Percentiles rank a stretch among this genome's conserved stretches.
Evolutionary conservation across 2,888 invertebrate species (phyloP).

Genomic region (Nysson spinosus): DNA sequence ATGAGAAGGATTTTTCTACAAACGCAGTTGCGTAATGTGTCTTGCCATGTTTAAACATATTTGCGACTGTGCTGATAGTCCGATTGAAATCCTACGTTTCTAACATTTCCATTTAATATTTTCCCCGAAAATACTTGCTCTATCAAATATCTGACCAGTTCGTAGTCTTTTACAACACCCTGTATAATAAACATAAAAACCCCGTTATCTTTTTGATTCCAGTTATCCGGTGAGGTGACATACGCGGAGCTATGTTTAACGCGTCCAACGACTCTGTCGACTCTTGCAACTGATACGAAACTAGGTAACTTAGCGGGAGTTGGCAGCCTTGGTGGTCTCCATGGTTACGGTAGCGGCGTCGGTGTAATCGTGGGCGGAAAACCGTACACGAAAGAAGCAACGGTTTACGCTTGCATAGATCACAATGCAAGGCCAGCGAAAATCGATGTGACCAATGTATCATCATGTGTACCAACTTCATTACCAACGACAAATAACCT

Average conservation of each 20-base stretch:
- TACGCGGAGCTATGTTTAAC: constrained; percentile 82
- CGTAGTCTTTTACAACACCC: no score
- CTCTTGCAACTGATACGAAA: constrained; percentile 72
- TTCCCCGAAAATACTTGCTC: no score
- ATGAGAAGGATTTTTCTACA: no score
- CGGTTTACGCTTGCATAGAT: constrained; percentile 87
- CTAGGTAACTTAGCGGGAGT: constrained; percentile 69
- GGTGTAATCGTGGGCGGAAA: constrained; percentile 76
- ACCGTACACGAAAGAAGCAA: constrained; percentile 82
- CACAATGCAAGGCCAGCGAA: constrained; percentile 80
- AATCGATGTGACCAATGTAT: constrained; percentile 57
- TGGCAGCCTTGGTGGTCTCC: constrained; percentile 67
- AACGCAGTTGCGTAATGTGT: no score
- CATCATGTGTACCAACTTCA: constrained; percentile 49
- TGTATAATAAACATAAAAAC: no score
- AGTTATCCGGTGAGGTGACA: constrained; percentile 80
- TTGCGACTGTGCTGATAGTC: no score
- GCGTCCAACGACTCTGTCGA: constrained; percentile 79
- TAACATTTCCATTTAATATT: no score
- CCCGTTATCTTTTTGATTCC: constrained; percentile 42
- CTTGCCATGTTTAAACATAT: no score
- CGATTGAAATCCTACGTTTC: no score
- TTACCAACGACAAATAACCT: constrained; percentile 51
- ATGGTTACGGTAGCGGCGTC: constrained; percentile 65
- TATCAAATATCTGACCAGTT: no score